These are phyloP conservation scores for Watsonalla binaria DNA, from an alignment of 2,888 invertebrate species.

Conservation along the genomic window DNA sequence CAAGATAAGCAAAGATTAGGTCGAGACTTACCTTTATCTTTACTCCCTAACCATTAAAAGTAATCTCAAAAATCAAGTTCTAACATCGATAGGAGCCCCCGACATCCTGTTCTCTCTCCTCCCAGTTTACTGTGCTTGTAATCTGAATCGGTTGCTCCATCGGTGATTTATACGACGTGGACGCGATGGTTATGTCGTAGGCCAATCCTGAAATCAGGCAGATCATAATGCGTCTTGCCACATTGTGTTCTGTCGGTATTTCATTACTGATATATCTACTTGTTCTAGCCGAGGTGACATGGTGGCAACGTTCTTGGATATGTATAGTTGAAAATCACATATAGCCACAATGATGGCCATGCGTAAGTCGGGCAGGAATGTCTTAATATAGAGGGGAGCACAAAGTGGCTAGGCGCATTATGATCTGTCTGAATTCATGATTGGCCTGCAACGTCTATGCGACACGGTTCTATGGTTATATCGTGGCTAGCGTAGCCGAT, in stretches of 20 bases:
- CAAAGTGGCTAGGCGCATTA: too few species aligned
- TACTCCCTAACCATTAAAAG: background rate
- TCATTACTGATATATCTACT: too few species aligned
- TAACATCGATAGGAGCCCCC: conserved; percentile 2
- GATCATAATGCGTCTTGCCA: too few species aligned
- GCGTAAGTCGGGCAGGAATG: too few species aligned
- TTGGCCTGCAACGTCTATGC: background rate
- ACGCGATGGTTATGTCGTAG: conserved; percentile 27
- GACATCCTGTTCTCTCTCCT: conserved; percentile 30
- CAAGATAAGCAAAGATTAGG: background rate
- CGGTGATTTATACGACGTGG: conserved; percentile 69
- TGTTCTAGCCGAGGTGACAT: too few species aligned
- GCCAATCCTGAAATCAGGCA: too few species aligned
- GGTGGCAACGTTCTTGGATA: too few species aligned
- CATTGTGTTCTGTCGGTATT: too few species aligned
- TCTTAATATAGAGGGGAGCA: too few species aligned
- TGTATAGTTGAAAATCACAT: too few species aligned
- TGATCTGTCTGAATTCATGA: too few species aligned
- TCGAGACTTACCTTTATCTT: background rate
- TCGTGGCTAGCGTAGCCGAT: conserved; percentile 25
- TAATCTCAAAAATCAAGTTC: background rate
- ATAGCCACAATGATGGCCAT: too few species aligned
- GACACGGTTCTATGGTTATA: conserved; percentile 1
- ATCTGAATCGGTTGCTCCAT: conserved; percentile 65
- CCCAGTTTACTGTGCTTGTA: conserved; percentile 45